phyloP scores from a whole-genome alignment of 1,140 invertebrate species.

The Neodiprion virginianus region DNA sequence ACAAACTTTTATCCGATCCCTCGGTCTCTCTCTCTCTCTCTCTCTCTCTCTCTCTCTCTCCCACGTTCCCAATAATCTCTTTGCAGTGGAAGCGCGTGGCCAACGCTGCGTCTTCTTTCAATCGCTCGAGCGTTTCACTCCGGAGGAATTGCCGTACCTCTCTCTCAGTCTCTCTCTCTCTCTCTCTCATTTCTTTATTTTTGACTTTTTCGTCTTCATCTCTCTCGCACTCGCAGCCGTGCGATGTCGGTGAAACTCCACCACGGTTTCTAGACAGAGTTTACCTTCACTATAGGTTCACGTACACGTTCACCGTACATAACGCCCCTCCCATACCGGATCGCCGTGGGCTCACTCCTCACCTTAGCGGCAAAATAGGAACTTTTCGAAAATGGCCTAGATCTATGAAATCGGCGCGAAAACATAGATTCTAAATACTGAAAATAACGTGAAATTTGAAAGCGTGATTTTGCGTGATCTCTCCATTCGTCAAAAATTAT shows the following conservation, averaged over 20 bases:
- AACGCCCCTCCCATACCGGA: background rate
- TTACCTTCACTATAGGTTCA: background rate
- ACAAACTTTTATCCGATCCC: conserved; percentile 24
- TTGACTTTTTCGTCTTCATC: conserved; percentile 24
- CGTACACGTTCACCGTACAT: background rate
- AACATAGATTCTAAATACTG: too few relatives aligned
- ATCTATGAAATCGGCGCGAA: background rate
- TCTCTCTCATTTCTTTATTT: conserved; percentile 28
- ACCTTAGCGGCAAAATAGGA: background rate
- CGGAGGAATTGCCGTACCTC: background rate
- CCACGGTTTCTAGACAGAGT: background rate
- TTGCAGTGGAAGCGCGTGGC: background rate
- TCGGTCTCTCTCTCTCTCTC: conserved; percentile 15
- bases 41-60: conserved; percentile 16
- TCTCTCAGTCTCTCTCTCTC: conserved; percentile 7
- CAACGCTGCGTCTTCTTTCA: background rate
- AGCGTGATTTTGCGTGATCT: too few relatives aligned
- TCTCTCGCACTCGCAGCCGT: background rate
- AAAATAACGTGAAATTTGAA: too few relatives aligned
- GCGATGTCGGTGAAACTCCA: conserved; percentile 13
- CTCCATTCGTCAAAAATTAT: too few relatives aligned
- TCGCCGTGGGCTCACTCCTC: background rate
- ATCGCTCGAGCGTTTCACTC: background rate
- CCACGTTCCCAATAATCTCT: conserved; percentile 15
- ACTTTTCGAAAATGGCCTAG: background rate